Evolutionary conservation across 1,140 invertebrate genomes (phyloP).

Genomic region (Leptestheria dahalacensis): DNA sequence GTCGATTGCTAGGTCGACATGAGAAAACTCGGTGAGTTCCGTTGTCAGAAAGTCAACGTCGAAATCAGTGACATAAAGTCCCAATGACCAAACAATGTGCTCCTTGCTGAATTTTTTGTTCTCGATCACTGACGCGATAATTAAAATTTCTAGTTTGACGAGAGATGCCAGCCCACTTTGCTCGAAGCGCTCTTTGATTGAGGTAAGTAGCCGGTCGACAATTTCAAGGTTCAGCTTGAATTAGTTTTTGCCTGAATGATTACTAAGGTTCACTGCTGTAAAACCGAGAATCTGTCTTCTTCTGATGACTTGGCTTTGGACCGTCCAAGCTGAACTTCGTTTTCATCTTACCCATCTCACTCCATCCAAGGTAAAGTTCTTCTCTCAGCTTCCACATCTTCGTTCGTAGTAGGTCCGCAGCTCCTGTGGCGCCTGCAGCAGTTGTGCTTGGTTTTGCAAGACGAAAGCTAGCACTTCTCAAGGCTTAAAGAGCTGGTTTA

Average conservation of each 20-base stretch:
- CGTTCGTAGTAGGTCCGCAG: neutral
- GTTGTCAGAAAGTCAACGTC: too few species aligned
- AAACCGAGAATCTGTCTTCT: neutral
- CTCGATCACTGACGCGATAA: neutral
- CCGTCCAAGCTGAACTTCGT: neutral
- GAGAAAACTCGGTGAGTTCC: too few species aligned
- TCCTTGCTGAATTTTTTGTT: too few species aligned
- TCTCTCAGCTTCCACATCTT: neutral
- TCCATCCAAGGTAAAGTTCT: neutral
- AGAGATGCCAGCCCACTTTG: neutral
- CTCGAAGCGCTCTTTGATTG: neutral
- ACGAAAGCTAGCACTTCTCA: neutral
- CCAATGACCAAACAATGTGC: too few species aligned
- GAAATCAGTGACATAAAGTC: too few species aligned
- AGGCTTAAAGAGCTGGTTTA: neutral
- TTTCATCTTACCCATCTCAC: neutral
- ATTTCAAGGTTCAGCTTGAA: neutral
- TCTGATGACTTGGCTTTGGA: neutral
- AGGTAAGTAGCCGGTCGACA: neutral
- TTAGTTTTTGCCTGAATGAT: neutral
- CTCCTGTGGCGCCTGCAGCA: neutral
- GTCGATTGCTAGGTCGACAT: too few species aligned
- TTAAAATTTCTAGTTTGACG: neutral
- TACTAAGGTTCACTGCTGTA: neutral
- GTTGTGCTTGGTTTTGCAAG: neutral